Evolutionary conservation across 2,888 invertebrate genomes (phyloP).

Genomic region (Chouioia cunea): DNA sequence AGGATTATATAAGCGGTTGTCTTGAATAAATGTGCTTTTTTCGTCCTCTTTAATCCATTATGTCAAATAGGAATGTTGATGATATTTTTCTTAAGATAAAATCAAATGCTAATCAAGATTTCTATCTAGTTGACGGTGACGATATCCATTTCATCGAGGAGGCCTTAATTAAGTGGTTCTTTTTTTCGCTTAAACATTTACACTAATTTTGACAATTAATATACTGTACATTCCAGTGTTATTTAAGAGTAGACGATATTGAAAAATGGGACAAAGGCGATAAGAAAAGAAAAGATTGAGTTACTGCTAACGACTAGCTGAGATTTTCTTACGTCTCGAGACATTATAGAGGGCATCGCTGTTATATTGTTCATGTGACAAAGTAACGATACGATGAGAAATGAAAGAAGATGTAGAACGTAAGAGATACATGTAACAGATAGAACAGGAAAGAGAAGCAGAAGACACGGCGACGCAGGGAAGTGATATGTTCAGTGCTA

Average conservation of each 20-base stretch:
- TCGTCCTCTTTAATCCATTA: slow-evolving; percentile 20
- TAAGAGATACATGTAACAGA: slow-evolving; percentile 33
- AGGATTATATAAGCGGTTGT: slow-evolving; percentile 25
- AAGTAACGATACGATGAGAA: slow-evolving; percentile 31
- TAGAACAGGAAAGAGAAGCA: slow-evolving; percentile 26
- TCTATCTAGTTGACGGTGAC: slow-evolving; percentile 37
- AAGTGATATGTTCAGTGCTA: slow-evolving; percentile 48
- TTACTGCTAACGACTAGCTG: slow-evolving; percentile 48
- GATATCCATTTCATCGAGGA: slow-evolving; percentile 38
- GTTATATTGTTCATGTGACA: slow-evolving; percentile 31
- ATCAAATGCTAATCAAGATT: slow-evolving; percentile 40
- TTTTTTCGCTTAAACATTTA: slow-evolving; percentile 32
- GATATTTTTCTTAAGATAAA: slow-evolving; percentile 37
- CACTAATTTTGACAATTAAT: slow-evolving; percentile 35
- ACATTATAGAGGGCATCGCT: slow-evolving; percentile 33
- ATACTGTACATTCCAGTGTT: slow-evolving; percentile 38
- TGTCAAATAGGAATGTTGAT: slow-evolving; percentile 44
- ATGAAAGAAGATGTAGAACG: slow-evolving; percentile 36
- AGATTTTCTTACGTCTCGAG: slow-evolving; percentile 41
- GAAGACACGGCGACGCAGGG: slow-evolving; percentile 35
- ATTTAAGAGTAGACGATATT: slow-evolving; percentile 30
- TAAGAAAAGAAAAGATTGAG: slow-evolving; percentile 19
- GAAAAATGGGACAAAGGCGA: slow-evolving; percentile 23
- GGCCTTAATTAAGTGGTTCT: slow-evolving; percentile 33
- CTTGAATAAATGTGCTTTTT: slow-evolving; percentile 24